Evolutionary conservation across 2,113 vertebrate species (phyloP), one percentile per base, ranked within the genome.

Genomic region (Caranx melampygus): DNA sequence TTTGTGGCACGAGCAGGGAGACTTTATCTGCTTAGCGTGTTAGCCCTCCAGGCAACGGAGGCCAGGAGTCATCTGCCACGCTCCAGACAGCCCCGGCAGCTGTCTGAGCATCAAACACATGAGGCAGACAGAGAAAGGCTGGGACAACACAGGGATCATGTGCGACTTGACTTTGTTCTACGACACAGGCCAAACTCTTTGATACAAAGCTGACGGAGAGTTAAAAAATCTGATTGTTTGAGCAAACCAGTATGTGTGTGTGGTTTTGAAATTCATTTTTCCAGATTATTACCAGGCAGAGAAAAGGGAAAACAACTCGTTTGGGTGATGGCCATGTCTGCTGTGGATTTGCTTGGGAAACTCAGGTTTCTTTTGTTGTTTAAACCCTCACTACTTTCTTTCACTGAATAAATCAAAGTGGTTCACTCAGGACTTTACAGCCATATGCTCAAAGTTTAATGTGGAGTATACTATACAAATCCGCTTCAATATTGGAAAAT

Each of bases 171-270:
- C 57, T 49, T 70, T 60, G 59, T 69, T 61, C 33, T 26, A 35
- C 16, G 65, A 75, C 58, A 59, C 37, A n/a, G 61, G 55, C 72
- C 55, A 65, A 51, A 73, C 52, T 42, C 68, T 74, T 70, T 44
- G 57, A 51, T 85, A 40, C 16, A 13, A 35, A 79, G 55, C 64
- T 72, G 51, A 73, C 75, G 85, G 62, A 60, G 54, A 68, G 26
- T 57, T 10, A 42, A 63, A 79, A 72, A 87, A 66, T n/a, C 49
- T 80, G 70, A 81, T 79, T 79, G 77, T 89, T 83, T 78, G 44
- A 84, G 65, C 72, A 84, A 86, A 91, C 64, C 89, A 88, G 72
- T 77, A 89, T 83, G 82, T 89, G 68, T 68, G 61, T 85, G 74
- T 60, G 83, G 78, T 88, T 91, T 85, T 63, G 44, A 82, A 82